Conservation (phyloP, 64 coral and sea anemone genomes). For the Exaiptasia diaphana region DNA sequence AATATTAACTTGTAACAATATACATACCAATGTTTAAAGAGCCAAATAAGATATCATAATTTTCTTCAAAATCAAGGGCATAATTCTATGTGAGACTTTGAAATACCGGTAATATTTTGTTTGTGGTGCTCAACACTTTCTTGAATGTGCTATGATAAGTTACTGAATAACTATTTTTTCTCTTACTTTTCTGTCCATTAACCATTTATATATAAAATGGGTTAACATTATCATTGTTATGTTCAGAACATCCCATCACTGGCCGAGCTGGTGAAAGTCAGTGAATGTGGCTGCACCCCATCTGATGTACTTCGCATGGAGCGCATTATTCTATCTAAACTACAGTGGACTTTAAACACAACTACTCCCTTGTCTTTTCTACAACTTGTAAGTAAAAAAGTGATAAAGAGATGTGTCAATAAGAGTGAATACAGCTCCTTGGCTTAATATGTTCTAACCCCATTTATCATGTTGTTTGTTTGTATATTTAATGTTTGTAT, state of each 20-base stretch:
- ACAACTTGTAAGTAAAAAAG: conserved; percentile 73
- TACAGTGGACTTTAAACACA: conserved; percentile 79
- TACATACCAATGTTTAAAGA: neutral
- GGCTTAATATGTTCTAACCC: neutral
- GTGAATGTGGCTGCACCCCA: conserved; percentile 72
- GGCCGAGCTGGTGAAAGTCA: conserved; percentile 78
- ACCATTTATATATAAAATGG: too few relatives aligned
- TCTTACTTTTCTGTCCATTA: too few relatives aligned
- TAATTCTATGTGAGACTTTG: too few relatives aligned
- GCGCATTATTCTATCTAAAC: conserved; percentile 78
- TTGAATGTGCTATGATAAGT: too few relatives aligned
- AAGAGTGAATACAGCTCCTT: neutral
- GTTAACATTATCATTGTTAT: neutral
- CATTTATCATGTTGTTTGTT: neutral
- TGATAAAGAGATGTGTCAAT: neutral
- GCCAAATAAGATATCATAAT: neutral
- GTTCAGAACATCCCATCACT: conserved; percentile 70
- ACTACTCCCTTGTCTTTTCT: conserved; percentile 81
- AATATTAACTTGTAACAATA: neutral
- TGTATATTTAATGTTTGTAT: neutral
- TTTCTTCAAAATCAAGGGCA: too few relatives aligned
- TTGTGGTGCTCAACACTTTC: too few relatives aligned
- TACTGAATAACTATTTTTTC: too few relatives aligned
- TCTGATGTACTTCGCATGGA: conserved; percentile 94
- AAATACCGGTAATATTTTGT: too few relatives aligned